Evolutionary conservation across 2,888 invertebrate species (phyloP).

Genomic region (Fragum fragum): DNA sequence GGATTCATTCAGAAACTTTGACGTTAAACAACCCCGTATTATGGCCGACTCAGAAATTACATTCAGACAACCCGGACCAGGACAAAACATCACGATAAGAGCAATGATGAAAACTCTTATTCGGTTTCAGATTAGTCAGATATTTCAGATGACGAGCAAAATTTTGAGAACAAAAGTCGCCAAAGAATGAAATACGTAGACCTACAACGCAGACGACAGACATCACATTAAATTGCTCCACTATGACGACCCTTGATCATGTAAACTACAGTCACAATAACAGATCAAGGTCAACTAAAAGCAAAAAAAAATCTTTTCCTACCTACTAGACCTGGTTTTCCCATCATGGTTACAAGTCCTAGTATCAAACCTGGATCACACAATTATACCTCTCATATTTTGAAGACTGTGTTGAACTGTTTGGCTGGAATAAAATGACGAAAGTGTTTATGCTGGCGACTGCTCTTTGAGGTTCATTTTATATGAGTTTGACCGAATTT

Average conservation of each 20-base stretch:
- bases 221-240: not conserved
- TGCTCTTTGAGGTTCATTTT: slow-evolving; percentile 34
- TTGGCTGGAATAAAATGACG: slow-evolving; percentile 18
- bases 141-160: not conserved
- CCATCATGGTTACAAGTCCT: not conserved
- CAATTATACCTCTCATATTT: slow-evolving; percentile 37
- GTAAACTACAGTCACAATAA: not conserved
- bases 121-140: not conserved
- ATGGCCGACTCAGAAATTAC: no score
- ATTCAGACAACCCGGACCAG: no score
- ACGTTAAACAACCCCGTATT: no score
- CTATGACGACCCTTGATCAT: not conserved
- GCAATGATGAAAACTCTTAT: not conserved
- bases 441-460: slow-evolving; percentile 40
- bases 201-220: not conserved
- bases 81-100: no score
- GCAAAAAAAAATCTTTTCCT: not conserved
- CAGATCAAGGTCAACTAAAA: not conserved
- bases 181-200: not conserved
- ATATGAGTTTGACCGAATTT: slow-evolving; percentile 25
- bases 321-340: not conserved
- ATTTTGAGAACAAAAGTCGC: not conserved
- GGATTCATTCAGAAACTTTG: no score
- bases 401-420: slow-evolving; percentile 36
- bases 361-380: slow-evolving; percentile 34